Evolutionary conservation across 2,888 invertebrate genomes (phyloP).

Genomic region (Lymantria monacha): DNA sequence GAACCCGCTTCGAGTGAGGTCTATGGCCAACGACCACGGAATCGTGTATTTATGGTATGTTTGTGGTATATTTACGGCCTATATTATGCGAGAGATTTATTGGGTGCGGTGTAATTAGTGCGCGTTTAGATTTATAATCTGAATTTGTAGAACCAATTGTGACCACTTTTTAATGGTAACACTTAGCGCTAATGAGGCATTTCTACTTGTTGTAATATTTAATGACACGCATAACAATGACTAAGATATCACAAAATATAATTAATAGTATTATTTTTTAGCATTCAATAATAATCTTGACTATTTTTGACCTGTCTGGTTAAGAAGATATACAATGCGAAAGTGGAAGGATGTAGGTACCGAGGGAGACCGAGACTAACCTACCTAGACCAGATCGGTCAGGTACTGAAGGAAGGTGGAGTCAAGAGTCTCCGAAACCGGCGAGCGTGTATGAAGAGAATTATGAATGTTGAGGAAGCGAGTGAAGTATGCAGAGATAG

Average conservation of each 20-base stretch:
- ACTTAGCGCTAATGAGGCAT: conserved; percentile 53
- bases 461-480: too few relatives aligned
- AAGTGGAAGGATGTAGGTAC: too few relatives aligned
- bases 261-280: conserved; percentile 1
- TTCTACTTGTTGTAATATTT: conserved; percentile 36
- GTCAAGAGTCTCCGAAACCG: too few relatives aligned
- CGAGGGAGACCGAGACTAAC: too few relatives aligned
- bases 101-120: conserved; percentile 70
- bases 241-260: conserved; percentile 5
- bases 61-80: conserved; percentile 69
- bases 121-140: conserved; percentile 60
- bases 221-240: conserved; percentile 24
- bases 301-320: too few relatives aligned
- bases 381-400: too few relatives aligned
- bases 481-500: too few relatives aligned
- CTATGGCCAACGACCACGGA: conserved; percentile 68
- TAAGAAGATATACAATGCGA: too few relatives aligned
- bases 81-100: conserved; percentile 73
- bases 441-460: too few relatives aligned
- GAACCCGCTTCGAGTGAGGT: conserved; percentile 72
- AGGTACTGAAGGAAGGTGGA: too few relatives aligned
- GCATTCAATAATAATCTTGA: too few relatives aligned
- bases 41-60: conserved; percentile 66
- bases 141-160: conserved; percentile 41
- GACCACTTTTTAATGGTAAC: conserved; percentile 42